Evolutionary conservation across 2,888 invertebrate species (phyloP).

Genomic region (Sinelater perroti): DNA sequence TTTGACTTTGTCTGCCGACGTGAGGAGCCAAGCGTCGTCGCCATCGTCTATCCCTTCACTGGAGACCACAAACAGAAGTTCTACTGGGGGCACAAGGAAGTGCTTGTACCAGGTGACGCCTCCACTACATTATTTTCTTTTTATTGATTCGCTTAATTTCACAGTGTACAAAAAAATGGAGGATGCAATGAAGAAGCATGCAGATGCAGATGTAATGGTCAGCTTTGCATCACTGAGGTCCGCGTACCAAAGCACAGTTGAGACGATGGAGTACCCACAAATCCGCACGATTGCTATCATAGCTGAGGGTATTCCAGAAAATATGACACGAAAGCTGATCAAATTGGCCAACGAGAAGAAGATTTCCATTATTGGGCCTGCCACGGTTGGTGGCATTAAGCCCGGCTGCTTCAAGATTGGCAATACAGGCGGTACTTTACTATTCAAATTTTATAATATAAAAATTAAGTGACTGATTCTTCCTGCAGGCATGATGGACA

Average conservation of each 20-base stretch:
- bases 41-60: conserved; percentile 97
- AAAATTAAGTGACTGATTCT: too few species aligned
- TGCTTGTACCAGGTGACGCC: conserved; percentile 63
- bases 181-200: conserved; percentile 94
- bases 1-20: conserved; percentile 95
- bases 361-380: conserved; percentile 71
- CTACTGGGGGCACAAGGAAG: conserved; percentile 99
- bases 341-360: conserved; percentile 82
- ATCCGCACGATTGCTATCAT: conserved; percentile 97
- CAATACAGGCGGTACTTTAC: conserved; percentile 86
- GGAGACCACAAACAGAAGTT: conserved; percentile 99
- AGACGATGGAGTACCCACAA: conserved; percentile 93
- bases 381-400: conserved; percentile 96
- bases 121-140: background rate
- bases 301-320: conserved; percentile 99
- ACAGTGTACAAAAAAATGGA: conserved; percentile 94
- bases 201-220: conserved; percentile 93
- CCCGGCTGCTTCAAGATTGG: conserved; percentile 99
- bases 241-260: conserved; percentile 95
- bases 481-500: conserved; percentile 86
- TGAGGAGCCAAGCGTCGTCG: conserved; percentile 89
- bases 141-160: conserved; percentile 11
- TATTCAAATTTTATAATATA: background rate
- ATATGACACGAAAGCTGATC: conserved; percentile 94
- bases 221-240: conserved; percentile 98